phyloP scores from a whole-genome alignment of 2,888 invertebrate genomes.

The Tenthredo mesomela region DNA sequence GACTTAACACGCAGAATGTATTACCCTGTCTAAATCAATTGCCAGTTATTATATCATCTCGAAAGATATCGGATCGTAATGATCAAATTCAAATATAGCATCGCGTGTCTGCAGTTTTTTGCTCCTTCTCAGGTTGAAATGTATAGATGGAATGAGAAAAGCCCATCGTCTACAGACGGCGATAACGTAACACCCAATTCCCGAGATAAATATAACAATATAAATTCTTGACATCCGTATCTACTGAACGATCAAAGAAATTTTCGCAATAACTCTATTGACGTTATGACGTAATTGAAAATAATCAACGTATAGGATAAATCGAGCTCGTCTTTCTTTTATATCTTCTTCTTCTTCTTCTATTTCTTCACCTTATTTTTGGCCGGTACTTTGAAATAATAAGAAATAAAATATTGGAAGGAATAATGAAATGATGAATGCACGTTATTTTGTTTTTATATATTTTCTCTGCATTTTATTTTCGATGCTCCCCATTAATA shows the following conservation, averaged over 20 bases:
- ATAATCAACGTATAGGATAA: not conserved
- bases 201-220: conserved; percentile 14
- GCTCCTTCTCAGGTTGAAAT: not conserved
- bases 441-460: conserved; percentile 53
- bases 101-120: conserved; percentile 1
- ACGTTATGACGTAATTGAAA: not conserved
- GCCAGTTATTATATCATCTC: conserved; percentile 14
- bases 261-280: not conserved
- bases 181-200: conserved; percentile 20
- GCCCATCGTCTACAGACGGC: not conserved
- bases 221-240: not conserved
- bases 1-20: conserved; percentile 11
- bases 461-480: conserved; percentile 61
- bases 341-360: not conserved
- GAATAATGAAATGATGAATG: conserved; percentile 36
- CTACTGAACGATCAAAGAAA: not conserved
- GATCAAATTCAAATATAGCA: not conserved
- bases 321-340: not conserved
- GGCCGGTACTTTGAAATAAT: not conserved
- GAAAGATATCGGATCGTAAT: conserved; percentile 6
- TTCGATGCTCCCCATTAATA: conserved; percentile 68
- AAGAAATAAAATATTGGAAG: not conserved
- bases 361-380: not conserved
- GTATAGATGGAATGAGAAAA: conserved; percentile 9
- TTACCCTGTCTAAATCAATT: not conserved